Evolutionary conservation across 2,888 invertebrate species (phyloP).

Genomic region (Dasypolia templi): DNA sequence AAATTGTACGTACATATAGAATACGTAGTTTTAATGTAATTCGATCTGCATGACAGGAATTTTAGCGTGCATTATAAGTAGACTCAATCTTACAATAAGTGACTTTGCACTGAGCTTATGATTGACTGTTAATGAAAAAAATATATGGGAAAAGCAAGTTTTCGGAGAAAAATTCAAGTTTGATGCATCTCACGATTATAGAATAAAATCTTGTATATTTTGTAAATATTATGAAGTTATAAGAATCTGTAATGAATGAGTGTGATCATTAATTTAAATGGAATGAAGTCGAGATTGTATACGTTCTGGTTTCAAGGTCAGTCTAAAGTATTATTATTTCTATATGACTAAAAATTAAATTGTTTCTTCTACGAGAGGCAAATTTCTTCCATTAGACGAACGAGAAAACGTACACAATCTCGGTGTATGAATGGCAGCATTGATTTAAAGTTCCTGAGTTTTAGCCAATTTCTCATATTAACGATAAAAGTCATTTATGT

Average conservation of each 20-base stretch:
- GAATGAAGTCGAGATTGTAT: conserved; percentile 55
- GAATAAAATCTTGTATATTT: conserved; percentile 75
- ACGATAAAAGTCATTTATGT: conserved; percentile 25
- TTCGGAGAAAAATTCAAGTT: conserved; percentile 48
- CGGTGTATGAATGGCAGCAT: conserved; percentile 36
- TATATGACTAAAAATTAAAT: conserved; percentile 29
- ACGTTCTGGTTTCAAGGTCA: conserved; percentile 32
- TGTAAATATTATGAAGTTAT: conserved; percentile 79
- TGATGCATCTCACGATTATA: conserved; percentile 55
- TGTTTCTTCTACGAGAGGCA: conserved; percentile 2
- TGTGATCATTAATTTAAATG: conserved; percentile 69
- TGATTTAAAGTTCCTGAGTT: conserved; percentile 48
- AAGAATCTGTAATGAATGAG: conserved; percentile 69
- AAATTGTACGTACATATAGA: too few species aligned
- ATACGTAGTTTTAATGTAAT: not conserved
- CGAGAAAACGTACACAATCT: conserved; percentile 38
- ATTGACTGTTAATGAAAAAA: conserved; percentile 36
- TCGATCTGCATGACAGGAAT: not conserved
- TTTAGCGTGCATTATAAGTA: conserved; percentile 33
- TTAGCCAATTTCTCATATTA: conserved; percentile 1
- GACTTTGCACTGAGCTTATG: conserved; percentile 49
- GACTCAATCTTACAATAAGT: conserved; percentile 21
- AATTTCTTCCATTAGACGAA: conserved; percentile 9
- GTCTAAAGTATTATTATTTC: conserved; percentile 41
- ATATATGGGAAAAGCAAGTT: conserved; percentile 43